Evolutionary conservation across 2,797 vertebrate genomes (phyloP), one percentile per base, ranked within the genome.

Genomic region (Ctenopoma kingsleyae): DNA sequence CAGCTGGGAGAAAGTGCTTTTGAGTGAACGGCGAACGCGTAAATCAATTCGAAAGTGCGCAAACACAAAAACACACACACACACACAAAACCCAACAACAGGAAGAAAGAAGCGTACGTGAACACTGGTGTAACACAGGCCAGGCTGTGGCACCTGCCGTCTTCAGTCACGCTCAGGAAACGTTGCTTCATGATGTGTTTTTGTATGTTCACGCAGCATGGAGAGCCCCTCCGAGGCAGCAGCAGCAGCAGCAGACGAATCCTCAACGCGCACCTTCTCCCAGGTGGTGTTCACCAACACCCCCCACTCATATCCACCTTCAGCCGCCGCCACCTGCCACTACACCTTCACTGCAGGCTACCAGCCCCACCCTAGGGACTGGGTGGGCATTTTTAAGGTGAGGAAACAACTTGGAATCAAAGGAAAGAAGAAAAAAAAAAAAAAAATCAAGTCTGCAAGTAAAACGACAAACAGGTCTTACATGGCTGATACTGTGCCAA

Each of bases 381-480:
- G 98, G 98, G 94, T 99, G 65, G 98, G 97, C 55, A 94, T 99
- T 58, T 99, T 97, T 68, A 96, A 95, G 92, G 97, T 98, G 56
- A 44, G 43, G n/a, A 44, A 8, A 19, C 17, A 19, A 0, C n/a
- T 5, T 16, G 7, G 32, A 36, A 36, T 36, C 2, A 36, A 82
- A 91, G n/a, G 23, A 25, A 25, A 35, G 32, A 35, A 35, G 6
- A 35, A 35, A 35, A 35, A 35, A 35, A 9, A 35, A n/a, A n/a
- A n/a, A n/a, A n/a, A n/a, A n/a, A n/a, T n/a, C n/a, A 8, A 32
- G 30, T 35, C 32, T 35, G 32, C 32, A 6, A 9, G 32, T 35
- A 25, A 25, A 25, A 25, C 23, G 23, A 35, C 12, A 12, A 36
- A 36, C 35, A 36, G 6, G 35, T 11, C 35, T 36, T 8, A 36